Conservation (phyloP, 2,888 invertebrate genomes). For the Aleiodes leptofemur region DNA sequence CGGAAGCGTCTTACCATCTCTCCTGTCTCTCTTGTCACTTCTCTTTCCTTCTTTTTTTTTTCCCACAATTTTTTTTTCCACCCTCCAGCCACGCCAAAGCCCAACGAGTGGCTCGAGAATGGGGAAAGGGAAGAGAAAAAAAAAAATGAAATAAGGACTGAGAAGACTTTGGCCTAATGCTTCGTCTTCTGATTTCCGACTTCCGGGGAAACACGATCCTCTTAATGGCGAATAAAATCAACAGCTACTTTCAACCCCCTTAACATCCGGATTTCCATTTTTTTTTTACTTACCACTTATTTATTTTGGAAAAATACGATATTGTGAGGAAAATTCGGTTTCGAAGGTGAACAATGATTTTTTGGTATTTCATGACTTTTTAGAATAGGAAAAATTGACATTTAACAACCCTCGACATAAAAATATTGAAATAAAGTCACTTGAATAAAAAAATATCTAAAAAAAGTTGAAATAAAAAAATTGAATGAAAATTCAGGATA, state of each 20-base stretch:
- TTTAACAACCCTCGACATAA: too few species aligned
- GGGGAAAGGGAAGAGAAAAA: background rate
- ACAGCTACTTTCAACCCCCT: slow-evolving; percentile 51
- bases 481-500: too few species aligned
- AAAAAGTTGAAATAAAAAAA: too few species aligned
- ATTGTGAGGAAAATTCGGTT: too few species aligned
- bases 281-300: too few species aligned
- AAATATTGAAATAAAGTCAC: too few species aligned
- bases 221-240: slow-evolving; percentile 71
- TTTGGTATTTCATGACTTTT: too few species aligned
- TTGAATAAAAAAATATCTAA: too few species aligned
- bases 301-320: too few species aligned
- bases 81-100: slow-evolving; percentile 28
- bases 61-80: background rate
- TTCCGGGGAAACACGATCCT: slow-evolving; percentile 68
- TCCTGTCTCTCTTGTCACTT: slow-evolving; percentile 10
- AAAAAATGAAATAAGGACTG: slow-evolving; percentile 38
- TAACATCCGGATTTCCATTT: slow-evolving; percentile 8
- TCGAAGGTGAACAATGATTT: too few species aligned
- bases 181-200: slow-evolving; percentile 65
- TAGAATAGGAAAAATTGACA: too few species aligned
- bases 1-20: slow-evolving; percentile 36
- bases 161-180: slow-evolving; percentile 58
- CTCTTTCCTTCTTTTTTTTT: slow-evolving; percentile 10
- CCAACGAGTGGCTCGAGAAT: slow-evolving; percentile 18